Conservation (phyloP, 37 sponge, comb jelly and placozoan genomes). For the Crambe crambe region DNA sequence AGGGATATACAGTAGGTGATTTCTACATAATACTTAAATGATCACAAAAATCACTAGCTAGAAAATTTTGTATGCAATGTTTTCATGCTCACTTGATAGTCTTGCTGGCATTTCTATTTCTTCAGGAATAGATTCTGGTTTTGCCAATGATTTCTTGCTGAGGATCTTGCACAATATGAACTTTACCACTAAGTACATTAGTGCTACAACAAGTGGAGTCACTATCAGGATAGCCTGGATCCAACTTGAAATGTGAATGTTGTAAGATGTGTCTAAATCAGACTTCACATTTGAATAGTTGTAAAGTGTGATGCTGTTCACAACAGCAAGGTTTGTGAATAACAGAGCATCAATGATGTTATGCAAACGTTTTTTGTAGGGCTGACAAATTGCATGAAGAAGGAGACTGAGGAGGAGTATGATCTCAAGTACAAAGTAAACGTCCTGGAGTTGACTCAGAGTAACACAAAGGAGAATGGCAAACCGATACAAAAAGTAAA, state of each 20-base stretch:
- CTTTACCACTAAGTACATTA: not conserved
- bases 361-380: conserved; percentile 12
- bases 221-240: not conserved
- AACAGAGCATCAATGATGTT: conserved; percentile 11
- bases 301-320: conserved; percentile 15
- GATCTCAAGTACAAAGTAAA: not conserved
- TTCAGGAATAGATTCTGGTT: too few relatives aligned
- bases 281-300: conserved; percentile 2
- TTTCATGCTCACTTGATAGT: too few relatives aligned
- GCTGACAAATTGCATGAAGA: conserved; percentile 10
- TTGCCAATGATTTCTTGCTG: too few relatives aligned
- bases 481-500: conserved; percentile 16
- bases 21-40: too few relatives aligned
- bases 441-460: not conserved
- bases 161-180: too few relatives aligned
- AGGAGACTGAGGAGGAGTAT: not conserved
- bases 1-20: too few relatives aligned
- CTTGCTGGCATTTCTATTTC: too few relatives aligned
- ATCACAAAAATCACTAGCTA: too few relatives aligned
- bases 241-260: not conserved
- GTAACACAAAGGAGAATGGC: not conserved
- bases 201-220: not conserved
- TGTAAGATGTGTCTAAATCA: not conserved
- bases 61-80: too few relatives aligned
- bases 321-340: conserved; percentile 10